Evolutionary conservation across 2,113 vertebrate species (phyloP), one percentile per base, ranked within the genome.

Genomic region (Datnioides undecimradiatus): DNA sequence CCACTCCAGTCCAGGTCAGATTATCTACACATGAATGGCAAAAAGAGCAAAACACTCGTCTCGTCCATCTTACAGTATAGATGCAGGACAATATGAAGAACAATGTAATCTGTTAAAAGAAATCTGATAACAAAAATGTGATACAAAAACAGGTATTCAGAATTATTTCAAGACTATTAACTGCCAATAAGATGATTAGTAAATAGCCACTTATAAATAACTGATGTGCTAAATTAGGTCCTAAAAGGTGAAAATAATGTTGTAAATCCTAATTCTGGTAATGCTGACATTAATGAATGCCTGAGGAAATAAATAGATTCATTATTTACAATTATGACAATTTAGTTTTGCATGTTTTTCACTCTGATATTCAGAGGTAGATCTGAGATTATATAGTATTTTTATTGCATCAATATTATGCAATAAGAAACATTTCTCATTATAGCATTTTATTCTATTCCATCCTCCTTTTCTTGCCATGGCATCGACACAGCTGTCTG

Each of bases 1-100:
- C 46, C 76, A 78, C 46, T 68, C 14, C 3, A 69, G 62, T 55
- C 3, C 52, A 60, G 52, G 60, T 43, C 72, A 79, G 65, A 72
- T 79, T 72, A 84, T 68, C 12, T 12, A 31, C 3, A 34, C 43
- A 66, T 48, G n/a, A 66, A 29, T 29, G 48, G 29, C 23, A 79
- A 49, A 57, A 52, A 63, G 25, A 72, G 54, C 13, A 68, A 63
- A 71, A 60, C 51, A 45, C 23, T 70, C 8, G 31, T 46, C n/a
- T 43, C 33, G 6, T 40, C 45, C n/a, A 60, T 65, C 2, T 58
- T 43, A 48, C 13, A 60, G 8, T 36, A 17, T 19, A 69, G 46
- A 51, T 54, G 14, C 8, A 31, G 21, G 21, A 36, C 38, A 52
- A 40, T 43, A 13, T 80, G 9, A 21, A 11, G 1, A 51, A 63